Conservation (phyloP, 2,888 invertebrate species). For the Ypsolopha sequella region DNA sequence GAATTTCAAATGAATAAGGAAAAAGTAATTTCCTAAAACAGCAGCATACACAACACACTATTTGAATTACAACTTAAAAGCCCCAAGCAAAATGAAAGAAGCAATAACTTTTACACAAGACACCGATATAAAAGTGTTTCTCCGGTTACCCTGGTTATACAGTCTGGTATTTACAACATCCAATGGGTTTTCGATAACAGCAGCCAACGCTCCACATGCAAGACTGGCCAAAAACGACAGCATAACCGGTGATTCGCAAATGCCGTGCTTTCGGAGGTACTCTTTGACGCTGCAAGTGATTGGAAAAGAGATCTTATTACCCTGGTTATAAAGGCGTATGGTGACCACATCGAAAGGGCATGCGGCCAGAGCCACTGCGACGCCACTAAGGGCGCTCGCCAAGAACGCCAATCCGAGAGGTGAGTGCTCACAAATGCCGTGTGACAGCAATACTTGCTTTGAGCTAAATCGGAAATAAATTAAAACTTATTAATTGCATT, state of each 20-base stretch:
- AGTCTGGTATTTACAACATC: constrained; percentile 89
- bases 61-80: no score
- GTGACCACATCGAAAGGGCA: constrained; percentile 90
- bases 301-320: constrained; percentile 38
- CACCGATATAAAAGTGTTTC: no score
- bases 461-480: constrained; percentile 27
- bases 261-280: constrained; percentile 29
- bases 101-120: no score
- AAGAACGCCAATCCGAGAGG: constrained; percentile 47
- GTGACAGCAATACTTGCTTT: constrained; percentile 42
- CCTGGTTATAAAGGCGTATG: constrained; percentile 92
- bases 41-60: no score
- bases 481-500: neutral
- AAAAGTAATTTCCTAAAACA: no score
- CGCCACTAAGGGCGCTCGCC: constrained; percentile 83
- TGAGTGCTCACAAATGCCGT: constrained; percentile 34
- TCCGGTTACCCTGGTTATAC: constrained; percentile 83
- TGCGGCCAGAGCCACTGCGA: constrained; percentile 80
- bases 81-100: no score
- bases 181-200: constrained; percentile 86
- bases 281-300: constrained; percentile 46
- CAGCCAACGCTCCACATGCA: constrained; percentile 81
- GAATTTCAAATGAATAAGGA: no score
- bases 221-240: constrained; percentile 81
- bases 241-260: constrained; percentile 66